These are phyloP conservation scores for human DNA, from an alignment of 2,113 vertebrate species.

Conservation along the genomic window DNA sequence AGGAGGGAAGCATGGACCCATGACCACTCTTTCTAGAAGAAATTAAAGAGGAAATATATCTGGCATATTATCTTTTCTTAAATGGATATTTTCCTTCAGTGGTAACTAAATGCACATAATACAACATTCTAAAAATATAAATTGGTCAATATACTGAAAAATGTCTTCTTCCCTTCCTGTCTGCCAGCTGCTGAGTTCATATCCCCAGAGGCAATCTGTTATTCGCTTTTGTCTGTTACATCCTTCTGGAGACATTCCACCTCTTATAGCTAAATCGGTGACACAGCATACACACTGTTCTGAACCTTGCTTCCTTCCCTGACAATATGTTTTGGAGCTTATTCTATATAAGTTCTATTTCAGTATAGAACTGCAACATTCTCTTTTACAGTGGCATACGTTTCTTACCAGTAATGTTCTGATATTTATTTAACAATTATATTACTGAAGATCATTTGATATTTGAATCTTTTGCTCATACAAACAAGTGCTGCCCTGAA, in stretches of 20 bases:
- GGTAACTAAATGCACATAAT: background rate
- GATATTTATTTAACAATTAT: background rate
- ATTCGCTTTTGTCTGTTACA: background rate
- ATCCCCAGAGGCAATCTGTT: background rate
- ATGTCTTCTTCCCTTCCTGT: background rate
- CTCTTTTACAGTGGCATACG: background rate
- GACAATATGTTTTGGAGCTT: background rate
- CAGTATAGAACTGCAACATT: background rate
- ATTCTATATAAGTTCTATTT: background rate
- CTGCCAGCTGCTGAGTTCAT: background rate
- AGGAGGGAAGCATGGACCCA: background rate
- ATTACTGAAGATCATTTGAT: background rate
- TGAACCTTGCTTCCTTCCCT: background rate
- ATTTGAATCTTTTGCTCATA: background rate
- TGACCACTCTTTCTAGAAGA: background rate
- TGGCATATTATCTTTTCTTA: background rate
- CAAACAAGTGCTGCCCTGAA: background rate
- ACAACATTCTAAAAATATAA: background rate
- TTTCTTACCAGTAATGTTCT: background rate
- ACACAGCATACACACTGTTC: background rate
- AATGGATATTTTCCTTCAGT: background rate
- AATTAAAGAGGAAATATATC: background rate
- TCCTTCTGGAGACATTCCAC: background rate
- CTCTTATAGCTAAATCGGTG: rapidly evolving
- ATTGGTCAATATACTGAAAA: background rate